Evolutionary conservation across 2,113 vertebrate species (phyloP), one percentile per base, ranked within the genome.

Genomic region (Bubo scandiacus): DNA sequence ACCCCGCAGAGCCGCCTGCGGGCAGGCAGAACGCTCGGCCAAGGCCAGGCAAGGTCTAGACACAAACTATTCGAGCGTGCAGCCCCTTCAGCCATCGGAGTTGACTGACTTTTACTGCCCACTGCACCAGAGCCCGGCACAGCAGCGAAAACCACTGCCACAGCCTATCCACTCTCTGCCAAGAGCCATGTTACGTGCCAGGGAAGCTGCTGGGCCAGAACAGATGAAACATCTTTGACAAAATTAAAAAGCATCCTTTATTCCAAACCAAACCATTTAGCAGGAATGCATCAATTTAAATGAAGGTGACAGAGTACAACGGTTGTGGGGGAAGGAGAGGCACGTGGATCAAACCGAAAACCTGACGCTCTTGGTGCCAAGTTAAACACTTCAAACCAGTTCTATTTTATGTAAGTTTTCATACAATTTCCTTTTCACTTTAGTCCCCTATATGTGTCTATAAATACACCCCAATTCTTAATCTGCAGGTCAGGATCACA

Each of bases 61-160:
- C n/a, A 47, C 42, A 42, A 78, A 61, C n/a, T 11, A n/a, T 10
- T 42, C 1, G 10, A 11, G 40, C 0, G 2, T 20, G 16, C 15
- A 38, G 5, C 22, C 25, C 38, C 43, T 38, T 42, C 25, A 32
- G 61, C 43, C 34, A 18, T 6, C 29, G 3, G 38, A 9, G 67
- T 5, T 17, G 12, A 15, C 47, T 3, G 1, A 36, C 19, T 43
- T 54, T 45, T 36, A 8, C 34, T 67, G 6, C 29, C 27, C 6
- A 0, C 43, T 2, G 3, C 30, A 27, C 32, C 77, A 17, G 42
- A 42, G 51, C 61, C 32, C 26, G 4, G 43, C 51, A 5, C 11
- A 3, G 42, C 15, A 25, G 34, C 3, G 1, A n/a, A 30, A 12
- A 2, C 30, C 52, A 7, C 23, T 3, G 6, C 0, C 22, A 6